Evolutionary conservation across 2,113 vertebrate genomes (phyloP).

Genomic region (Rhadina sibilatrix): DNA sequence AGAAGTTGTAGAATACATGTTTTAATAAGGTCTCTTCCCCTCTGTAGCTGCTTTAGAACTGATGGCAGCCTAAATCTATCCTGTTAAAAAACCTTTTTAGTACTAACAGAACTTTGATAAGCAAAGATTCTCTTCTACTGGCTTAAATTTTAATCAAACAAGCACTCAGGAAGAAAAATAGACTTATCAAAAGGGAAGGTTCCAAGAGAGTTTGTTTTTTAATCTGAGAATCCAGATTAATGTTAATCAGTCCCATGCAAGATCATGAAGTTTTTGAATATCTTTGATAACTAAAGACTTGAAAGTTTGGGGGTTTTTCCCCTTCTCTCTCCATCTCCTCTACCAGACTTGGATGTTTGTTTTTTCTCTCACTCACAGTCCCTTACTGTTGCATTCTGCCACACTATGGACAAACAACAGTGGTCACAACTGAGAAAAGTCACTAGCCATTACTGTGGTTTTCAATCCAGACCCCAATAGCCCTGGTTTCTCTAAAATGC

Average conservation of each 20-base stretch:
- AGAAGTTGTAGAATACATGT: not conserved
- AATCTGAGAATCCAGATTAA: slow-evolving; percentile 3
- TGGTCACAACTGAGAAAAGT: not conserved
- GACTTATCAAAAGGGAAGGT: not conserved
- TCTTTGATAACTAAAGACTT: not conserved
- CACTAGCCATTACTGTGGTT: not conserved
- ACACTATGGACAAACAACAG: not conserved
- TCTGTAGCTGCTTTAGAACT: not conserved
- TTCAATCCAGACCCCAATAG: not conserved
- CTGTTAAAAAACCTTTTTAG: not conserved
- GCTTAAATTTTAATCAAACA: slow-evolving; percentile 11
- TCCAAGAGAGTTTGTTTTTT: slow-evolving; percentile 7
- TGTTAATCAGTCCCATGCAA: not conserved
- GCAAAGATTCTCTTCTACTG: not conserved
- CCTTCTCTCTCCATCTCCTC: not conserved
- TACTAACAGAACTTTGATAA: not conserved
- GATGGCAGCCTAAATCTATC: not conserved
- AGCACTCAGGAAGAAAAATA: not conserved
- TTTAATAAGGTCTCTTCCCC: not conserved
- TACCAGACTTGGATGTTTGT: not conserved
- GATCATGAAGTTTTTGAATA: not conserved
- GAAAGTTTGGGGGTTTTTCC: not conserved
- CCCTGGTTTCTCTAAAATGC: not conserved
- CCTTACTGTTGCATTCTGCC: not conserved
- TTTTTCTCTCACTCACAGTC: not conserved